Conservation (phyloP, 2,113 vertebrate genomes). For the Mirounga angustirostris region DNA sequence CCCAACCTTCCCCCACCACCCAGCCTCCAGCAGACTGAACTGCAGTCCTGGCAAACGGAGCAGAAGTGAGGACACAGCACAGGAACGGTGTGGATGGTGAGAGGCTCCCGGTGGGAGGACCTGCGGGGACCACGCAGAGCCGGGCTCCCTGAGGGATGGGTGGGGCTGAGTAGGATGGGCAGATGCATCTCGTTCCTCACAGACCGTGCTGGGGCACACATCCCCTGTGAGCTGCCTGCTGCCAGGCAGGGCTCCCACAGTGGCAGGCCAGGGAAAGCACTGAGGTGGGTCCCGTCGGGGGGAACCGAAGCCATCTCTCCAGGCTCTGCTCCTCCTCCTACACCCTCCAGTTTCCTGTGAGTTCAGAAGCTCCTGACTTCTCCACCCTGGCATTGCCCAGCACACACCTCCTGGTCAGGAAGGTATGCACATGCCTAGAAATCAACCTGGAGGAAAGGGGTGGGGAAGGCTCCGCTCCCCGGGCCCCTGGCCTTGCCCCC, state of each 20-base stretch:
- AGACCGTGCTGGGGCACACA: neutral
- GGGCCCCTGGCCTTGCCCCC: neutral
- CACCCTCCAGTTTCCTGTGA: neutral
- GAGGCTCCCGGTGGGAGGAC: neutral
- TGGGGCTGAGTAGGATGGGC: neutral
- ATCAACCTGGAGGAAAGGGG: neutral
- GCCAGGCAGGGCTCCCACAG: too few relatives aligned
- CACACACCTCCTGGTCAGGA: neutral
- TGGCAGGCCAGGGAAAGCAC: neutral
- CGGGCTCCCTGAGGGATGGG: neutral
- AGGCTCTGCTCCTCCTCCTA: neutral
- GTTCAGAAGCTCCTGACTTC: neutral
- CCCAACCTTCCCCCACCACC: neutral
- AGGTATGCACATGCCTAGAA: neutral
- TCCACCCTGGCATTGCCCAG: neutral
- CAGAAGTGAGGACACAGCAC: neutral
- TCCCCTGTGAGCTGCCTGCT: neutral
- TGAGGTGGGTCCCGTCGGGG: fast-evolving
- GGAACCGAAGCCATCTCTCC: neutral
- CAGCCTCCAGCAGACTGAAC: neutral
- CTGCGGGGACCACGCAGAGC: neutral
- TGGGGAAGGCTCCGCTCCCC: neutral
- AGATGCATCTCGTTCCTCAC: neutral
- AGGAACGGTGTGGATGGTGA: fast-evolving
- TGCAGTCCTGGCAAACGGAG: neutral